Percentiles rank a stretch among this genome's conserved stretches.
Evolutionary conservation across 2,888 invertebrate genomes (phyloP).

Genomic region (Priocnemis perturbator): DNA sequence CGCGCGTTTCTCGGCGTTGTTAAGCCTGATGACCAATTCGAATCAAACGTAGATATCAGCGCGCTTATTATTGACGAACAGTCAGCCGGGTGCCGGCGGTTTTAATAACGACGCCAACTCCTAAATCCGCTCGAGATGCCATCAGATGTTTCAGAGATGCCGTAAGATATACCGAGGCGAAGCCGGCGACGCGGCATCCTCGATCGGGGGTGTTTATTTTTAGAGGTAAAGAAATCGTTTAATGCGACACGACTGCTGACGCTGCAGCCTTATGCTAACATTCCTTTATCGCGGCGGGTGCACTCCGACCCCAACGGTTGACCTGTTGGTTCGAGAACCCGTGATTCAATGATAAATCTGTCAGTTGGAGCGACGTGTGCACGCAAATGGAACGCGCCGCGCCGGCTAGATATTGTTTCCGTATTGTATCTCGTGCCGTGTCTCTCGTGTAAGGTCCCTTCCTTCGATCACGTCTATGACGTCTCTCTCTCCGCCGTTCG

Average conservation of each 20-base stretch:
- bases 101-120: too few species aligned
- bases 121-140: too few species aligned
- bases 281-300: too few species aligned
- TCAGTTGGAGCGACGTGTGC: slow-evolving; percentile 1
- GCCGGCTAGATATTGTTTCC: slow-evolving; percentile 15
- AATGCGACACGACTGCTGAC: background rate
- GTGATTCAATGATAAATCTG: slow-evolving; percentile 19
- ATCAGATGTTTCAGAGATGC: too few species aligned
- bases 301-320: slow-evolving; percentile 1
- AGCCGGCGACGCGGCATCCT: too few species aligned
- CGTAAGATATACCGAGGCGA: background rate
- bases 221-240: background rate
- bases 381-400: slow-evolving; percentile 2
- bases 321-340: slow-evolving; percentile 6
- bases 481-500: background rate
- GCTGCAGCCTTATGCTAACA: too few species aligned
- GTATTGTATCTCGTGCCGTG: slow-evolving; percentile 9
- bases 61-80: too few species aligned
- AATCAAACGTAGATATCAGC: too few species aligned
- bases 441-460: background rate
- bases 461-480: too few species aligned
- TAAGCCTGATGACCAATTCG: too few species aligned
- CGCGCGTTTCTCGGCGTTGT: slow-evolving; percentile 1
- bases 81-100: too few species aligned
- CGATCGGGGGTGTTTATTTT: too few species aligned